Conservation (phyloP, 2,888 invertebrate species). For the Seladonia tumulorum region DNA sequence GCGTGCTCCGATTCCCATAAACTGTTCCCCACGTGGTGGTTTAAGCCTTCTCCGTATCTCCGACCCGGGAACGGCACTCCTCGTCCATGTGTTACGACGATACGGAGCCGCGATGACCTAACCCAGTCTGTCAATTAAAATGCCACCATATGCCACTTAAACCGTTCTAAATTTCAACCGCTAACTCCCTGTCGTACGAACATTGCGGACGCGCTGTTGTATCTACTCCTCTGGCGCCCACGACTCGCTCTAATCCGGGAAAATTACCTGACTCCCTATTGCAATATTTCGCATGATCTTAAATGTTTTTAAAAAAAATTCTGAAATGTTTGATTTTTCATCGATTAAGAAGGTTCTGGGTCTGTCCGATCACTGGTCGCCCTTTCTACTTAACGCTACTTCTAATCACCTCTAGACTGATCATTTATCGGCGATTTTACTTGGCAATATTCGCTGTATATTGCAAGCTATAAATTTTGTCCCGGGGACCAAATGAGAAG, state of each 20-base stretch:
- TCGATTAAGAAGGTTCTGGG: no score
- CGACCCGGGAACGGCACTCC: constrained; percentile 37
- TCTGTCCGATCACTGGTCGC: no score
- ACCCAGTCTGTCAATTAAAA: constrained; percentile 81
- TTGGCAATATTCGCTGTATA: no score
- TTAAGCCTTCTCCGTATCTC: constrained; percentile 61
- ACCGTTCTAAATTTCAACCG: constrained; percentile 73
- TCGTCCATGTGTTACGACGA: constrained; percentile 72
- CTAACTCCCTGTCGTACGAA: constrained; percentile 46
- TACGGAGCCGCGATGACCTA: constrained; percentile 77
- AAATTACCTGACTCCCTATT: neutral
- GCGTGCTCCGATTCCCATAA: constrained; percentile 77
- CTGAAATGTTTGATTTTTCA: no score
- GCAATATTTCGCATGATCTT: no score
- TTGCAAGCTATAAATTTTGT: no score
- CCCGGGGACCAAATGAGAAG: neutral
- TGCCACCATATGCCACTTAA: constrained; percentile 79
- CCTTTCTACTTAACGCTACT: no score
- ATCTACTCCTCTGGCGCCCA: neutral
- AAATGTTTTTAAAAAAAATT: no score
- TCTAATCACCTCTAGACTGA: no score
- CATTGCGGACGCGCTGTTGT: neutral
- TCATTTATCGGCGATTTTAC: no score
- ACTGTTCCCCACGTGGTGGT: constrained; percentile 76
- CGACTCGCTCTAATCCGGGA: neutral